Evolutionary conservation across 2,888 invertebrate genomes (phyloP).

Genomic region (Kuschelorhynchus macadamiae): DNA sequence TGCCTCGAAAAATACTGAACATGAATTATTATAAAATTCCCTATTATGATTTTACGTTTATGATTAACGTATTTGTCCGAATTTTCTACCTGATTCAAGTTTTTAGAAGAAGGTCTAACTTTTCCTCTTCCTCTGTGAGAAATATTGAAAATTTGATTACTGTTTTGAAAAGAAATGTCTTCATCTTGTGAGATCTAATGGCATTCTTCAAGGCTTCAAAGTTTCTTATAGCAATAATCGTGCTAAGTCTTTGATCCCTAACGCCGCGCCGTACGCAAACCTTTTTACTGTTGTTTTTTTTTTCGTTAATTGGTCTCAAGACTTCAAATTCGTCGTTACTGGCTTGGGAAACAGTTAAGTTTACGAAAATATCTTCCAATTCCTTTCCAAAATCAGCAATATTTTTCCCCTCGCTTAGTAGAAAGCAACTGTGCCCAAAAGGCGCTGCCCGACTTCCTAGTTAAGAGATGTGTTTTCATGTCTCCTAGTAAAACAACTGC

Average conservation of each 20-base stretch:
- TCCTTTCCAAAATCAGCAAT: conserved; percentile 1
- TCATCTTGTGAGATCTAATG: background rate
- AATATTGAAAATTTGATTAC: too few species aligned
- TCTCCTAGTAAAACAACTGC: too few species aligned
- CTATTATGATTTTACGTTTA: too few species aligned
- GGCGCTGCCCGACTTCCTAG: background rate
- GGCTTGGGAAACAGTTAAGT: background rate
- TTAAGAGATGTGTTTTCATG: conserved; percentile 12
- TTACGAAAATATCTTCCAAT: background rate
- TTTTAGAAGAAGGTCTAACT: too few species aligned
- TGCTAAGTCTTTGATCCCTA: background rate
- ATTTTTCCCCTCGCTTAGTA: background rate
- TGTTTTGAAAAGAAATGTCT: background rate
- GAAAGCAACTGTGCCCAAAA: conserved; percentile 3
- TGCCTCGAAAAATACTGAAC: too few species aligned
- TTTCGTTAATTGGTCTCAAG: background rate
- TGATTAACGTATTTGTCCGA: too few species aligned
- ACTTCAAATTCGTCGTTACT: background rate
- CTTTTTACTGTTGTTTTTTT: background rate
- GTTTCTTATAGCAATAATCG: background rate
- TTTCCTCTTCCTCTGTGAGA: too few species aligned
- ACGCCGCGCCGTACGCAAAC: background rate
- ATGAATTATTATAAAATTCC: too few species aligned
- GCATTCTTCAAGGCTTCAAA: background rate
- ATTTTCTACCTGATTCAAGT: too few species aligned